These are phyloP conservation scores for Cotesia chilonis DNA, from an alignment of 1,140 invertebrate genomes.

Conservation along the genomic window DNA sequence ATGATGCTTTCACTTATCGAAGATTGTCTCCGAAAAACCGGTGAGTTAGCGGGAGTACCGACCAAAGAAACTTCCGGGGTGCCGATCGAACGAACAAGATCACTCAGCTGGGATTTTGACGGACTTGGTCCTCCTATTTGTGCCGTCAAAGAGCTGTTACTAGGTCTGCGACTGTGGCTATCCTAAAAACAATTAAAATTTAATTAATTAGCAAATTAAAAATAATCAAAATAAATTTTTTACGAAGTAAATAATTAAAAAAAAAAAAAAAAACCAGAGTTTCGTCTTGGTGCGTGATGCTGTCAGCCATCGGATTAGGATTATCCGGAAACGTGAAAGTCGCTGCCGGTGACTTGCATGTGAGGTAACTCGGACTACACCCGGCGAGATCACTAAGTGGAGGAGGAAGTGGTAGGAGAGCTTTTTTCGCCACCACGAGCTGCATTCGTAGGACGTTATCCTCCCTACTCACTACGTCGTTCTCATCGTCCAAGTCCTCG, in stretches of 20 bases:
- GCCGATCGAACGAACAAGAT: constrained; percentile 42
- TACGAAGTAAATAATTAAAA: no score
- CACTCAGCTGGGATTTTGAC: constrained; percentile 45
- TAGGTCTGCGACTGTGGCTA: constrained; percentile 34
- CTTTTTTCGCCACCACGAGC: constrained; percentile 12
- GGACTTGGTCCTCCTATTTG: constrained; percentile 39
- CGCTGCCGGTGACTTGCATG: constrained; percentile 30
- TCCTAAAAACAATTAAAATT: constrained; percentile 36
- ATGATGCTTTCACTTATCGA: constrained; percentile 4
- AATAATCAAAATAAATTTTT: no score
- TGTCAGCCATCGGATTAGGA: constrained; percentile 42
- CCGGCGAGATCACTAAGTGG: constrained; percentile 32
- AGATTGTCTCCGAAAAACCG: constrained; percentile 30
- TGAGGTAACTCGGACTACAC: constrained; percentile 39
- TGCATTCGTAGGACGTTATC: constrained; percentile 36
- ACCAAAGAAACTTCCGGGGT: constrained; percentile 41
- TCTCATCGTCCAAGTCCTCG: constrained; percentile 39
- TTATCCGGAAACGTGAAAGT: constrained; percentile 24
- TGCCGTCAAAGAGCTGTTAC: constrained; percentile 25
- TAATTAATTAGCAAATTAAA: not conserved
- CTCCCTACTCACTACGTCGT: constrained; percentile 32
- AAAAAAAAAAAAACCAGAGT: constrained; percentile 42
- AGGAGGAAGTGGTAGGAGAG: constrained; percentile 38
- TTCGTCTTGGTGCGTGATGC: constrained; percentile 45
- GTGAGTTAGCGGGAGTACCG: constrained; percentile 39